Base-by-base conservation (phyloP, 2,113 vertebrate genomes). In the Nycticryphes semicollaris region DNA sequence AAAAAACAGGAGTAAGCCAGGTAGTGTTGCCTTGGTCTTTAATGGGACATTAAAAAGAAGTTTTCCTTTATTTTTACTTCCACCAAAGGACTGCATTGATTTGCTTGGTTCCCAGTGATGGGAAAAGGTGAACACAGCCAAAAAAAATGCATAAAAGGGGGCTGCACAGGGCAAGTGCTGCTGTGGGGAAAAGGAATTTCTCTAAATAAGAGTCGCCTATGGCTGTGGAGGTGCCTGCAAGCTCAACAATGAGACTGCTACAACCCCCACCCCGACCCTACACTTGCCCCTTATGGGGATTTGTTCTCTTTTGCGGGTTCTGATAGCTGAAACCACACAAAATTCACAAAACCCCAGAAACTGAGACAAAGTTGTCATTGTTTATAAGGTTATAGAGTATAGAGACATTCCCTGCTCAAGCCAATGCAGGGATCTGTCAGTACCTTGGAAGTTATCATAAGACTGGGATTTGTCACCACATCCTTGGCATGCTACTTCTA, bases 381-480 rank as follows among this genome's bases (percentile, higher is more conserved):
- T 60, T 75, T 24, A 1, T 24, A 27, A 60, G 16, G 53, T 35
- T 33, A 56, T 8, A 27, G 45, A 45, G 62, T 33, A 56, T 8
- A 27, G 45, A 45, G 62, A 14, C 3, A 2, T 59, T 4, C 0
- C 18, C 28, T 56, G 22, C 6, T 27, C 0, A 1, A 68, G 53
- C 2, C 13, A 45, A 30, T 2, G 6, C 23, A 69, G 17, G 28
- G 21, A 53, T 19, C 21, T 69, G 39, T 20, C 23, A 79, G 20
- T 6, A 13, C 3, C 39, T 27, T 33, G 35, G n/a, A 23, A 53
- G 62, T 50, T 13, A 17, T 15, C 1, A 0, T 4, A 69, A 67
- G 67, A 43, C 8, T 21, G 69, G 6, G 30, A 78, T 35, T 47
- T 48, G 7, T 22, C 31, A 10, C 19, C 43, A 27, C 25, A 68